Evolutionary conservation across 53 echinoderm and acorn worm species (phyloP).

Genomic region (Hippasteria phrygiana): DNA sequence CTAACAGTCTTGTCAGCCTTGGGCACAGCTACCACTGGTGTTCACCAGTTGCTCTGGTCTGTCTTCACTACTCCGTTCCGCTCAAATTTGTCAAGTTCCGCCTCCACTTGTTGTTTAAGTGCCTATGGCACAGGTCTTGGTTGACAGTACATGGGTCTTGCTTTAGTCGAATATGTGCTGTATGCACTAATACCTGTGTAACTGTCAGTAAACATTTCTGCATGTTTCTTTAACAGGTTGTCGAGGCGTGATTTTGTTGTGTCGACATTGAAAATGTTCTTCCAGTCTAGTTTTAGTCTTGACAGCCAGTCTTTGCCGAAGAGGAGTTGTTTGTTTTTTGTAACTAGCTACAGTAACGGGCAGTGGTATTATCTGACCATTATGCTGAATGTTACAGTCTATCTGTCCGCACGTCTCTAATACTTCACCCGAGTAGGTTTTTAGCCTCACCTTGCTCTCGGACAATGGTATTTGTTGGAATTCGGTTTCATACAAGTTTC

Average conservation of each 20-base stretch:
- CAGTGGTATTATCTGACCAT: conserved; percentile 36
- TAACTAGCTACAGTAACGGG: conserved; percentile 49
- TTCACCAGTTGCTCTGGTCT: conserved; percentile 61
- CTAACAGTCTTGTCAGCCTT: conserved; percentile 66
- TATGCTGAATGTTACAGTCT: conserved; percentile 33
- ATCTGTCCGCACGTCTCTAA: conserved; percentile 62
- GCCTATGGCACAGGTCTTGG: conserved; percentile 67
- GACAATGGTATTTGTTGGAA: conserved; percentile 34
- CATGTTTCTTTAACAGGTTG: conserved; percentile 15
- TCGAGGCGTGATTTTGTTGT: conserved; percentile 6
- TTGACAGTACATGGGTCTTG: conserved; percentile 15
- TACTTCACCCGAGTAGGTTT: conserved; percentile 64
- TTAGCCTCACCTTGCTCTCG: conserved; percentile 13
- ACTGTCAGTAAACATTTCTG: conserved; percentile 51
- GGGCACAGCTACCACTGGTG: conserved; percentile 70
- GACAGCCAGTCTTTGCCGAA: conserved; percentile 70
- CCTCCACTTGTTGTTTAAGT: conserved; percentile 58
- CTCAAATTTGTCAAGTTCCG: conserved; percentile 30
- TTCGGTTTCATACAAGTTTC: conserved; percentile 44
- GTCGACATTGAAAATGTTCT: conserved; percentile 32
- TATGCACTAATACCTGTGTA: conserved; percentile 66
- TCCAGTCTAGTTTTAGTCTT: conserved; percentile 59
- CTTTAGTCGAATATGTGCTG: conserved; percentile 58
- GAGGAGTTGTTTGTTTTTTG: conserved; percentile 40
- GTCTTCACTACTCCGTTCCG: conserved; percentile 37